Conservation (phyloP, 2,797 vertebrate species). For the Coendou prehensilis region DNA sequence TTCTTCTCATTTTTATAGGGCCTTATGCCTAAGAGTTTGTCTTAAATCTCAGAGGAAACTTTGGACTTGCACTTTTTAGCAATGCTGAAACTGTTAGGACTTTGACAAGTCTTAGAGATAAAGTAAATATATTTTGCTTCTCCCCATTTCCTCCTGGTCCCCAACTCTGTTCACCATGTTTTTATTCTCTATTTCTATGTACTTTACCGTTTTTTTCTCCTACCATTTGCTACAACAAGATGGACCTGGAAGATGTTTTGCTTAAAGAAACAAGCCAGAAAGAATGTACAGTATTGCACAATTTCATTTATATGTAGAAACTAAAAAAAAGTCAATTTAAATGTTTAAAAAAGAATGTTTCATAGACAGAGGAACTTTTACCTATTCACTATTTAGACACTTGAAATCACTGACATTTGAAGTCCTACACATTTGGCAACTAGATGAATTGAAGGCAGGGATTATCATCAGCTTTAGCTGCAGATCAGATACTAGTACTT, state of each 20-base stretch:
- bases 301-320: conserved; percentile 40
- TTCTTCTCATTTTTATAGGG: background rate
- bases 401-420: conserved; percentile 52
- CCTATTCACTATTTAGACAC: conserved; percentile 61
- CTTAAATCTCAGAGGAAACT: background rate
- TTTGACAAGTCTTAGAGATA: background rate
- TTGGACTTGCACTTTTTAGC: background rate
- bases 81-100: background rate
- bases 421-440: conserved; percentile 33
- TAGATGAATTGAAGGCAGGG: conserved; percentile 47
- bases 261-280: background rate
- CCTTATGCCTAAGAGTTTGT: background rate
- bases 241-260: background rate
- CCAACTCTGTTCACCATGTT: background rate
- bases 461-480: conserved; percentile 10
- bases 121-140: background rate
- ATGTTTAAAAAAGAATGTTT: conserved; percentile 29
- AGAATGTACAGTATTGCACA: background rate
- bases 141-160: background rate
- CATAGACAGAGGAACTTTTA: conserved; percentile 16
- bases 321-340: conserved; percentile 2
- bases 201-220: background rate
- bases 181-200: background rate
- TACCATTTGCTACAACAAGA: background rate
- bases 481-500: conserved; percentile 19